Conservation (phyloP, 2,797 vertebrate species). For the Tokudaia muenninki region DNA sequence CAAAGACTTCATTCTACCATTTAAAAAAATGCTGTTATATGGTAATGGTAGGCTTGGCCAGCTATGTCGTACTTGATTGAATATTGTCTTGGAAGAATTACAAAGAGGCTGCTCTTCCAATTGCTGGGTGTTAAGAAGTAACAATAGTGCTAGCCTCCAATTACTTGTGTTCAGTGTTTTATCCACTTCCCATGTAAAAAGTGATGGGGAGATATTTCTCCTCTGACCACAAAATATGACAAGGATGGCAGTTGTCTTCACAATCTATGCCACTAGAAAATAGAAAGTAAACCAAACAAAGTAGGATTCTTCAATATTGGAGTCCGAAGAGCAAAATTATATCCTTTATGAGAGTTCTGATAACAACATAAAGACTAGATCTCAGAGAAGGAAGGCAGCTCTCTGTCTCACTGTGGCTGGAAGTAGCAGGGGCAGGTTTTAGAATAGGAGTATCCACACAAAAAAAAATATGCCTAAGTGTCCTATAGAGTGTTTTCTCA, state of each 20-base stretch:
- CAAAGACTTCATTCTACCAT: neutral
- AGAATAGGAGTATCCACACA: neutral
- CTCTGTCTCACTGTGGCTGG: neutral
- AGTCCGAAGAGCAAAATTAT: neutral
- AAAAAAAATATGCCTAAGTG: neutral
- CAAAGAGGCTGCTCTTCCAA: neutral
- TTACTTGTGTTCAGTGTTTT: neutral
- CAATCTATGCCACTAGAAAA: neutral
- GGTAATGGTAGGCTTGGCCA: neutral
- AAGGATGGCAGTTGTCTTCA: neutral
- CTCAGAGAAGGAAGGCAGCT: neutral
- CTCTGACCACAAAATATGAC: neutral
- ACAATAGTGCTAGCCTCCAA: neutral
- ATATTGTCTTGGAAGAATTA: constrained; percentile 37
- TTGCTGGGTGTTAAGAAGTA: neutral
- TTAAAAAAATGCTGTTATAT: neutral
- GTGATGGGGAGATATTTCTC: neutral
- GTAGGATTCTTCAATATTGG: neutral
- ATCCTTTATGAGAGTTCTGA: neutral
- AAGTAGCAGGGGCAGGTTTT: neutral
- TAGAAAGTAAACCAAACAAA: constrained; percentile 9
- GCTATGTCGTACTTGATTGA: neutral
- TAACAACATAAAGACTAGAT: neutral
- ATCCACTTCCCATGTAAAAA: neutral
- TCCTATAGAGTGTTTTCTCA: neutral